A percentile compares a stretch with the other conserved stretches of the same genome.
Evolutionary conservation across 1,140 invertebrate genomes (phyloP).

Genomic region (Saccostrea cuccullata): DNA sequence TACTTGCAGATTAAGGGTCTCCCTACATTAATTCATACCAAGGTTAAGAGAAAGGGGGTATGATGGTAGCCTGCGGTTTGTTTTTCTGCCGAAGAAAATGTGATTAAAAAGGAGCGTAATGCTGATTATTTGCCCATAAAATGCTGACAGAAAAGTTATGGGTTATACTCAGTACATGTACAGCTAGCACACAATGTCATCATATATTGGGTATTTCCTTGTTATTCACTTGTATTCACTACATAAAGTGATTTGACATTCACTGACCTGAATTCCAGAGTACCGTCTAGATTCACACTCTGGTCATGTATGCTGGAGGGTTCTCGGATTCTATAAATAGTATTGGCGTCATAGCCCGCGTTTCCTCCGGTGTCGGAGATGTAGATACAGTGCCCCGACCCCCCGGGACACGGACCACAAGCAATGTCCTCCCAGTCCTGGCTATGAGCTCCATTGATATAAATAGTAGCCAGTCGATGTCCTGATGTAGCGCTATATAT

Average conservation of each 20-base stretch:
- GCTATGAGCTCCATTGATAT: conserved; percentile 55
- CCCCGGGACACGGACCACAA: conserved; percentile 61
- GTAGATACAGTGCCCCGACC: conserved; percentile 62
- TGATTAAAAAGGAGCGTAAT: too few species aligned
- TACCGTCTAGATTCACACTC: conserved; percentile 50
- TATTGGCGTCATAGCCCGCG: conserved; percentile 59
- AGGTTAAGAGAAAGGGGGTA: too few species aligned
- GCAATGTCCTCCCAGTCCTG: conserved; percentile 71
- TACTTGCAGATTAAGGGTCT: too few species aligned
- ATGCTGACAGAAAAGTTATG: too few species aligned
- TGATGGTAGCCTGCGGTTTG: too few species aligned
- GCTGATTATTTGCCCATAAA: too few species aligned
- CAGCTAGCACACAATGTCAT: too few species aligned
- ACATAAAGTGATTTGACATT: neutral
- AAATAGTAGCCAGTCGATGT: conserved; percentile 54
- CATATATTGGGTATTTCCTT: too few species aligned
- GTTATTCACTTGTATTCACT: neutral
- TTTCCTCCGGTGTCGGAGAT: conserved; percentile 67
- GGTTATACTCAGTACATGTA: too few species aligned
- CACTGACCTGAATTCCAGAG: conserved; percentile 58
- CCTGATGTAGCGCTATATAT: conserved; percentile 32
- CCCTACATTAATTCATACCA: too few species aligned
- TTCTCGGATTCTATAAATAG: conserved; percentile 64
- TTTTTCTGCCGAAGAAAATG: too few species aligned
- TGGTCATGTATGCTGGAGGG: conserved; percentile 47